Percentiles rank a stretch among this genome's conserved stretches.
Conservation (phyloP, 2,888 invertebrate genomes). For the Tachina lurida region DNA sequence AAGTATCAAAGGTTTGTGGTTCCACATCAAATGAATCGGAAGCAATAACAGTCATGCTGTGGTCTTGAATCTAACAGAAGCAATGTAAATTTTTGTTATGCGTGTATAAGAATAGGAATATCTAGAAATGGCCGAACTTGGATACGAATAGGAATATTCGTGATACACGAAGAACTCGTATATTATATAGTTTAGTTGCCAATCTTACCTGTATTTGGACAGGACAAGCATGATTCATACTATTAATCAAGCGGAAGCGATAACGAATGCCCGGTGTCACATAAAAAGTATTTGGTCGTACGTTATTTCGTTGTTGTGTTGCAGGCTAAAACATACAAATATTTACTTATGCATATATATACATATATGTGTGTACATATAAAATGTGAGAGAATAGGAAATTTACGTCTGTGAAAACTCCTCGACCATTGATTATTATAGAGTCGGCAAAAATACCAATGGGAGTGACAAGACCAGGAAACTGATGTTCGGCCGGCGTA, state of each 20-base stretch:
- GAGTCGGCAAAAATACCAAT: conserved; percentile 75
- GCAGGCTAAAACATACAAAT: conserved; percentile 20
- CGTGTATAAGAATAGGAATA: no score
- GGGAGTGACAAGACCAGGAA: conserved; percentile 75
- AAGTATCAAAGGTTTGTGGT: conserved; percentile 76
- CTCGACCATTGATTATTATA: conserved; percentile 78
- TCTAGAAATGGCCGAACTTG: no score
- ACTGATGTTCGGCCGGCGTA: conserved; percentile 83
- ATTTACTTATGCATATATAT: background rate
- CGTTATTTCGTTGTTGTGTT: conserved; percentile 35
- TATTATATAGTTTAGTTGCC: no score
- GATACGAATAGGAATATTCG: background rate
- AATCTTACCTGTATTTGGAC: conserved; percentile 77
- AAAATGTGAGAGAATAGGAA: background rate
- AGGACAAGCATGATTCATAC: conserved; percentile 80
- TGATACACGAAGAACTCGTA: no score
- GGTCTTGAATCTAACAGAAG: conserved; percentile 73
- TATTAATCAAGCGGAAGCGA: conserved; percentile 81
- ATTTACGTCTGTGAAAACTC: conserved; percentile 74
- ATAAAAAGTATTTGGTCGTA: conserved; percentile 76
- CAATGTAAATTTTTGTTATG: no score
- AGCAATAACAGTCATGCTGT: conserved; percentile 79
- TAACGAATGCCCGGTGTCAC: conserved; percentile 77
- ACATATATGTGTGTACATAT: no score
- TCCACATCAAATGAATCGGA: conserved; percentile 79